These are phyloP conservation scores for Poeciliopsis retropinna DNA, from an alignment of 2,113 vertebrate genomes.

Conservation along the genomic window DNA sequence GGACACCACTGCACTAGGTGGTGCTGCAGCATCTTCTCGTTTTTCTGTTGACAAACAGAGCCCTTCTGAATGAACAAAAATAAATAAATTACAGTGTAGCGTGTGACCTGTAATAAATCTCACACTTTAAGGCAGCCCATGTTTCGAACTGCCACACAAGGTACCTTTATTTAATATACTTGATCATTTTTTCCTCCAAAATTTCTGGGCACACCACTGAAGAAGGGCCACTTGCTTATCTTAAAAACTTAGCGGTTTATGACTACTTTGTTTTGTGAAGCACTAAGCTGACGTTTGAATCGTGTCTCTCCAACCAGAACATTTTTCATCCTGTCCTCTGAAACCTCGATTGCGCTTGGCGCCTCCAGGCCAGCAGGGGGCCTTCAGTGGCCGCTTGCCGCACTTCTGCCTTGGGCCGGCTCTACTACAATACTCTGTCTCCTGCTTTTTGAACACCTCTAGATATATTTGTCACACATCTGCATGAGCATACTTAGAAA, in stretches of 20 bases:
- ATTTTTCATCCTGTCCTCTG: not conserved
- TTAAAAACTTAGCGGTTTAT: not conserved
- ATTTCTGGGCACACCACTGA: too few relatives aligned
- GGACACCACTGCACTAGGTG: too few relatives aligned
- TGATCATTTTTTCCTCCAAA: too few relatives aligned
- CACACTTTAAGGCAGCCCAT: too few relatives aligned
- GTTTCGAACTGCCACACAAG: too few relatives aligned
- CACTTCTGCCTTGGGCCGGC: not conserved
- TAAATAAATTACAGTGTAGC: too few relatives aligned
- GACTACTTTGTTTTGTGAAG: not conserved
- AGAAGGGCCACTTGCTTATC: not conserved
- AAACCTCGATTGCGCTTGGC: not conserved
- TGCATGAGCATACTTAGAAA: constrained; percentile 1
- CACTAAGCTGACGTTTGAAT: not conserved
- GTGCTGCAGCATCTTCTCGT: too few relatives aligned
- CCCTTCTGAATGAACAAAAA: too few relatives aligned
- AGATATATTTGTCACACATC: not conserved
- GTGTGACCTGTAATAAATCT: too few relatives aligned
- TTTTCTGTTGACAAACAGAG: too few relatives aligned
- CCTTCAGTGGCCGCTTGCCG: not conserved
- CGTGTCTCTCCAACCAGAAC: not conserved
- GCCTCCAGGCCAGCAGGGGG: not conserved
- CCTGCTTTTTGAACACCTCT: not conserved
- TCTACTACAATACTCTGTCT: not conserved
- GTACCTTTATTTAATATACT: too few relatives aligned